A percentile compares a stretch with the other conserved stretches of the same genome.
Conservation (phyloP, 2,113 vertebrate species). For the human region GRCh38 chr1:117071501-117072000, state of each 20-base stretch:
- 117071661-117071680: background rate
- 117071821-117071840: too few species aligned
- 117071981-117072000: background rate
- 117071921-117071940: background rate
- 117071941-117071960: background rate
- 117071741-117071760: background rate
- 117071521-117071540: background rate
- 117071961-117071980: background rate
- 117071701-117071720: background rate
- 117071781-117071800: background rate
- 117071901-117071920: background rate
- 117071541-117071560: background rate
- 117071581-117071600: background rate
- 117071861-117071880: too few species aligned
- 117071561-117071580: background rate
- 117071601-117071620: background rate
- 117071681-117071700: background rate
- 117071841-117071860: too few species aligned
- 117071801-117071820: background rate
- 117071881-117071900: too few species aligned
- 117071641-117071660: background rate
- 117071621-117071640: background rate
- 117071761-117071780: background rate
- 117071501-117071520: background rate
- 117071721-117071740: background rate